Evolutionary conservation across 2,113 vertebrate genomes (phyloP).

Genomic region (Varanus salvator): DNA sequence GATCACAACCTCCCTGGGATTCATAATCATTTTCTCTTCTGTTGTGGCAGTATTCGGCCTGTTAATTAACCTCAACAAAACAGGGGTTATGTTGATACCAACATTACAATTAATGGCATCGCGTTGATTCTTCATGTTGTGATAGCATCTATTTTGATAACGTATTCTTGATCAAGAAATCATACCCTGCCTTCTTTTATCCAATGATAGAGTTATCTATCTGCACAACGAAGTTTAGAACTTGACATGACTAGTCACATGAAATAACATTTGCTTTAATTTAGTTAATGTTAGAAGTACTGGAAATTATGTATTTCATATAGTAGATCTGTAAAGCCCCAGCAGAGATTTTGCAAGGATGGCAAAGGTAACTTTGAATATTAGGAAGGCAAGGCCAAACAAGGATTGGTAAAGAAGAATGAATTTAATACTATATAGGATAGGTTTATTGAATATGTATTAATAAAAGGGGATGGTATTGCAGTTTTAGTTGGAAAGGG

Average conservation of each 20-base stretch:
- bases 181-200: background rate
- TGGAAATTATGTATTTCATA: background rate
- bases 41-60: background rate
- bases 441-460: too few species aligned
- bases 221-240: background rate
- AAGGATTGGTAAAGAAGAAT: too few species aligned
- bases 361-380: background rate
- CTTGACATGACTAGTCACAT: background rate
- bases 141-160: constrained; percentile 5
- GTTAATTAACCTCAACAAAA: constrained; percentile 22
- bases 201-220: background rate
- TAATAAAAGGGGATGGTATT: too few species aligned
- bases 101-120: constrained; percentile 23
- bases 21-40: constrained; percentile 7
- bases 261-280: background rate
- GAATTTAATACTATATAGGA: too few species aligned
- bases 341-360: background rate
- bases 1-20: background rate
- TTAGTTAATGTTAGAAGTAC: background rate
- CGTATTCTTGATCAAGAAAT: background rate
- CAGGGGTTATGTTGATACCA: constrained; percentile 10
- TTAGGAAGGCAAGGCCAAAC: background rate
- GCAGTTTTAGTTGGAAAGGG: too few species aligned
- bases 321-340: background rate
- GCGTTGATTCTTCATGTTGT: background rate